phyloP scores from a whole-genome alignment of 2,797 vertebrate species.

The Enteromius argenteus region DNA sequence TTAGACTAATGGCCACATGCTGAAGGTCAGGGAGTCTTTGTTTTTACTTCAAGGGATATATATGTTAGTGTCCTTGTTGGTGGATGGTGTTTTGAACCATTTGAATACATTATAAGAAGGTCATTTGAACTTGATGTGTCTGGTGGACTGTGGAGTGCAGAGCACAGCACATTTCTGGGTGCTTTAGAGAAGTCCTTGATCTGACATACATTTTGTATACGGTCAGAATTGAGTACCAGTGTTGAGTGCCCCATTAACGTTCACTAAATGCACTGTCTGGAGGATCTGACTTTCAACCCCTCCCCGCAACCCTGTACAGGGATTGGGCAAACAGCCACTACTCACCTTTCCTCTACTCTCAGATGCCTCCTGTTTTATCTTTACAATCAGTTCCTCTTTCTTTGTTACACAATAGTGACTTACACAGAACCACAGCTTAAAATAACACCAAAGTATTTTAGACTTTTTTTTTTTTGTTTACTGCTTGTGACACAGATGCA shows the following conservation, averaged over 20 bases:
- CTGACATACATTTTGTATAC: slow-evolving; percentile 7
- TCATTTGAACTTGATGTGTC: slow-evolving; percentile 28
- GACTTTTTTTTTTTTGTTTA: background rate
- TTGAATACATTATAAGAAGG: slow-evolving; percentile 37
- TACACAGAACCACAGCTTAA: slow-evolving; percentile 6
- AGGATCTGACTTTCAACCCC: slow-evolving; percentile 1
- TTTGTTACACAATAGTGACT: slow-evolving; percentile 16
- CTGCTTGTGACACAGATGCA: background rate
- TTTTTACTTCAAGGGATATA: slow-evolving; percentile 29
- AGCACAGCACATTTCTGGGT: background rate
- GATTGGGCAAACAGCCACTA: slow-evolving; percentile 19
- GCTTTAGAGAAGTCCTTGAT: slow-evolving; percentile 3
- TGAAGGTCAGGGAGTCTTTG: slow-evolving; percentile 19
- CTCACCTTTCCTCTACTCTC: slow-evolving; percentile 15
- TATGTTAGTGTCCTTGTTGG: slow-evolving; percentile 12
- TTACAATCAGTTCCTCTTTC: background rate
- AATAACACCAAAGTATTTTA: background rate
- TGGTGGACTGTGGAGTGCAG: background rate
- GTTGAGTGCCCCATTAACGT: slow-evolving; percentile 4
- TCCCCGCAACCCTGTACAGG: background rate
- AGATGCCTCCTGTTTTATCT: slow-evolving; percentile 19
- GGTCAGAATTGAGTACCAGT: background rate
- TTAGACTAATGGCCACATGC: slow-evolving; percentile 54
- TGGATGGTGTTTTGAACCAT: slow-evolving; percentile 12
- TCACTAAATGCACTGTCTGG: slow-evolving; percentile 17